Percentiles rank a stretch among this genome's conserved stretches.
Evolutionary conservation across 2,113 vertebrate genomes (phyloP).

Genomic region (Phainopepla nitens): DNA sequence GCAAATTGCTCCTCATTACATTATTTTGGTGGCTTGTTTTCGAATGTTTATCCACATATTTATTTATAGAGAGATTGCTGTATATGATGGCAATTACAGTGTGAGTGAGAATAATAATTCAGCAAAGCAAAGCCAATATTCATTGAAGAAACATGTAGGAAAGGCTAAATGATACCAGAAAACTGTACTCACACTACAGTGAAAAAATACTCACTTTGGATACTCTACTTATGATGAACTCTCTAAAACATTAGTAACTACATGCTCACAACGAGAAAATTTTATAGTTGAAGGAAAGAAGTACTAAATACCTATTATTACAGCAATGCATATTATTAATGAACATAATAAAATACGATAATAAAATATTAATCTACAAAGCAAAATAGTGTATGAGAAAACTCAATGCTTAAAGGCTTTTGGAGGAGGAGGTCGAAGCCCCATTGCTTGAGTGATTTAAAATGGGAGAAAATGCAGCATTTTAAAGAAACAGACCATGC

Average conservation of each 20-base stretch:
- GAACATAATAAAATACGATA: not conserved
- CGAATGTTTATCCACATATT: constrained; percentile 10
- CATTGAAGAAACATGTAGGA: not conserved
- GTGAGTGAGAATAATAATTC: constrained; percentile 20
- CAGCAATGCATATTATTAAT: not conserved
- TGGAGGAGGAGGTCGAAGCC: not conserved
- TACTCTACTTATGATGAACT: not conserved
- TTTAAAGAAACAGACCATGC: not conserved
- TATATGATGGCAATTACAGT: constrained; percentile 35
- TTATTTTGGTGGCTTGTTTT: constrained; percentile 49
- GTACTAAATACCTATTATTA: not conserved
- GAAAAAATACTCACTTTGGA: not conserved
- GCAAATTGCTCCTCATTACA: constrained; percentile 24
- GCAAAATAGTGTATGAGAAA: not conserved
- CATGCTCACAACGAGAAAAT: not conserved
- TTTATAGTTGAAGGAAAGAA: not conserved
- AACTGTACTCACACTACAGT: not conserved
- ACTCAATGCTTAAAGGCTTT: not conserved
- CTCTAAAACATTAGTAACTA: not conserved
- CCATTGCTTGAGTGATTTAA: not conserved
- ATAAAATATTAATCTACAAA: not conserved
- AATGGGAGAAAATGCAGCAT: not conserved
- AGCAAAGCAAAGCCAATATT: constrained; percentile 8
- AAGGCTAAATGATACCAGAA: not conserved
- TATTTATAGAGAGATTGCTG: constrained; percentile 49